These are phyloP conservation scores for Apodemus speciosus DNA, from an alignment of 2,113 vertebrate genomes.

Conservation along the genomic window DNA sequence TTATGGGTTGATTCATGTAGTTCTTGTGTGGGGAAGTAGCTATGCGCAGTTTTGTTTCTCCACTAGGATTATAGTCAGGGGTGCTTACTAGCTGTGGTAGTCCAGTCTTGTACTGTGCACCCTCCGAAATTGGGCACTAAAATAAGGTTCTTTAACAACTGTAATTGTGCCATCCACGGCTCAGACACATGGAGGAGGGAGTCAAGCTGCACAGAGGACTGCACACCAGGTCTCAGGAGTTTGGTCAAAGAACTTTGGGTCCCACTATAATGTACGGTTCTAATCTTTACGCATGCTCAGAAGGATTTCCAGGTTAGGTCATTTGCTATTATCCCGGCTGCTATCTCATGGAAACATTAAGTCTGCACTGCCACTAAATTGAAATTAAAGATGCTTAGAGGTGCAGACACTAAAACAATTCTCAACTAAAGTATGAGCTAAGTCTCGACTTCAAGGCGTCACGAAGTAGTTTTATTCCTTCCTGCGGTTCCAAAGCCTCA, in stretches of 20 bases:
- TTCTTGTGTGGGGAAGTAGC: neutral
- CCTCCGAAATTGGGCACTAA: neutral
- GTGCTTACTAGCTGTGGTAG: neutral
- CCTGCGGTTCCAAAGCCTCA: neutral
- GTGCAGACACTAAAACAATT: neutral
- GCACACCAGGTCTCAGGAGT: neutral
- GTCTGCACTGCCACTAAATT: slow-evolving; percentile 15
- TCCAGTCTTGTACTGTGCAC: neutral
- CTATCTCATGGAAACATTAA: neutral
- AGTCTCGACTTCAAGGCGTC: neutral
- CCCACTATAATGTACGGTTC: neutral
- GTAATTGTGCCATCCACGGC: neutral
- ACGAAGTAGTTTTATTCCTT: neutral
- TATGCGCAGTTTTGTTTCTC: neutral
- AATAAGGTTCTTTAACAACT: neutral
- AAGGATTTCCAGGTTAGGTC: slow-evolving; percentile 32
- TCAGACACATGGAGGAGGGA: neutral
- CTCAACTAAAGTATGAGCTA: neutral
- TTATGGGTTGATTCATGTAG: neutral
- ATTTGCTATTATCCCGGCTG: slow-evolving; percentile 1
- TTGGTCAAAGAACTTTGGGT: neutral
- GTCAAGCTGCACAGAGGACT: neutral
- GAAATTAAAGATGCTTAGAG: slow-evolving; percentile 1
- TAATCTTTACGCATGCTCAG: slow-evolving; percentile 18
- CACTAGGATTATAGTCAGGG: neutral